Evolutionary conservation across 2,113 vertebrate genomes (phyloP), one percentile per base, ranked within the genome.

Genomic region (Scytalopus superciliaris): DNA sequence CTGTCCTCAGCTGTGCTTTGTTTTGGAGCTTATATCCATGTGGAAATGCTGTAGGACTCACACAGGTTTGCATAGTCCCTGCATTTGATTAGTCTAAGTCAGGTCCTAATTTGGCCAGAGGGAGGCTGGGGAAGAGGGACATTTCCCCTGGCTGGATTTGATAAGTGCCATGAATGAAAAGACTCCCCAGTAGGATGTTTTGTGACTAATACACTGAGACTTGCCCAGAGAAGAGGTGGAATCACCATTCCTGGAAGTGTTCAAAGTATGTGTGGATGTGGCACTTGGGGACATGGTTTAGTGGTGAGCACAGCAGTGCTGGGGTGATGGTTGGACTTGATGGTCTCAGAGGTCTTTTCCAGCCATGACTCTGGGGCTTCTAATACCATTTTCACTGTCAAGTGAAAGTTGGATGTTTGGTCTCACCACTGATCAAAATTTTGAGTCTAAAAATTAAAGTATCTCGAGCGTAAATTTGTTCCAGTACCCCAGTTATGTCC

Each of bases 281-380:
- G 63, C 53, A 39, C 47, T 3, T 40, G 69, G 30, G 53, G 27
- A 11, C 39, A 30, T 22, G 62, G 47, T 5, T 35, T n/a, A 5
- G 24, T 67, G 69, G 39, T 68, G 87, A 16, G 23, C 60, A n/a
- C 15, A 52, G 78, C 25, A 6, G 13, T 35, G 79, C 40, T 62
- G 70, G 70, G 17, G 30, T 24, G 6, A 12, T 21, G 60, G 5
- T 17, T 63, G 63, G 35, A 56, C 47, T 68, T 0, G 0, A 4
- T 52, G 44, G 14, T 47, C 30, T 68, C 10, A 19, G 47, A 62
- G 21, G 7, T 69, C 24, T 76, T 69, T 33, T 14, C 56, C 63
- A 56, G 12, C 25, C 12, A 37, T 17, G 8, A 37, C 49, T 69
- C 62, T 1, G 1, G 1, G 45, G 47, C n/a, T 55, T 55, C 35